Evolutionary conservation across 2,888 invertebrate species (phyloP).

Genomic region (Drosophila greeni): DNA sequence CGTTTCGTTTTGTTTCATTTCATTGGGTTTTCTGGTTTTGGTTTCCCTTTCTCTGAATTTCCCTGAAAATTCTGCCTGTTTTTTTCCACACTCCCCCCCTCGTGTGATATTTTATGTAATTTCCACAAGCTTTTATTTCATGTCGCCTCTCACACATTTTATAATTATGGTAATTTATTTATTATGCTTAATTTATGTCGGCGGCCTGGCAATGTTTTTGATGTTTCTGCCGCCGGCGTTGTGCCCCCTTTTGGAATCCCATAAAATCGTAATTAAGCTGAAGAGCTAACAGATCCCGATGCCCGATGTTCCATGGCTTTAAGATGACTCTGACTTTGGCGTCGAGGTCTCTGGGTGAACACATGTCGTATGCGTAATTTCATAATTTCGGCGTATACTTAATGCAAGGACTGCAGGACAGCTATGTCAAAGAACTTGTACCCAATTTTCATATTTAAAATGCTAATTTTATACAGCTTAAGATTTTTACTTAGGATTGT

Average conservation of each 20-base stretch:
- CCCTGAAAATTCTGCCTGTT: too few relatives aligned
- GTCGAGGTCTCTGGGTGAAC: neutral
- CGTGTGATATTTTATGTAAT: constrained; percentile 28
- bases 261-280: constrained; percentile 35
- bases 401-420: neutral
- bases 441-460: neutral
- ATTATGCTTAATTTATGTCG: constrained; percentile 60
- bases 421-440: neutral
- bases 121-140: constrained; percentile 19
- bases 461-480: neutral
- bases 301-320: constrained; percentile 4
- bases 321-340: neutral
- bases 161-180: constrained; percentile 68
- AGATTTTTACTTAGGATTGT: neutral
- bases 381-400: neutral
- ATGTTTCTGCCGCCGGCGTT: constrained; percentile 34
- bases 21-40: constrained; percentile 35
- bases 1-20: constrained; percentile 24
- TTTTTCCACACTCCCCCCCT: neutral
- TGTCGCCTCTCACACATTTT: constrained; percentile 36
- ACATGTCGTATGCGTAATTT: constrained; percentile 6
- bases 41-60: constrained; percentile 8
- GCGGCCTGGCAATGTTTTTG: constrained; percentile 48
- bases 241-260: too few relatives aligned
- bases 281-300: constrained; percentile 23